Percentiles rank a stretch among this genome's conserved stretches.
Evolutionary conservation across 2,888 invertebrate species (phyloP).

Genomic region (Drosophila infuscata): DNA sequence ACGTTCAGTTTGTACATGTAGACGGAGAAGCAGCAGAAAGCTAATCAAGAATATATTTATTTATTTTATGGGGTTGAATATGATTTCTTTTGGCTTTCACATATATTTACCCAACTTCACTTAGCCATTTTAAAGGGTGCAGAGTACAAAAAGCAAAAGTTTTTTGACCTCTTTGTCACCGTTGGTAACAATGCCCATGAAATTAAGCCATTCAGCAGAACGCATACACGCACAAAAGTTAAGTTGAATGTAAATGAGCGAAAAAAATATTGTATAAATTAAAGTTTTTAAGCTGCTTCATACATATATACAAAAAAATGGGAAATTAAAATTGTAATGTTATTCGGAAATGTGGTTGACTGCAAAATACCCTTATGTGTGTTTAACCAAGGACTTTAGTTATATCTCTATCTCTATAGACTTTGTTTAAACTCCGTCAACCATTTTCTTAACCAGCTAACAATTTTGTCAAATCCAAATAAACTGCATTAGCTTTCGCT

Average conservation of each 20-base stretch:
- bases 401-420: neutral
- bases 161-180: conserved; percentile 26
- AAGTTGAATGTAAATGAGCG: conserved; percentile 20
- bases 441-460: neutral
- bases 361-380: conserved; percentile 13
- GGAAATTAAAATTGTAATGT: neutral
- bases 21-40: too few relatives aligned
- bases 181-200: conserved; percentile 38
- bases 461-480: neutral
- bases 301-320: conserved; percentile 7
- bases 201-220: conserved; percentile 53
- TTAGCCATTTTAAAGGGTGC: neutral
- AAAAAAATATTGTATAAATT: conserved; percentile 43
- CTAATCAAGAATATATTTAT: neutral
- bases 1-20: neutral
- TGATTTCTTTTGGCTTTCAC: neutral
- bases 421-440: neutral
- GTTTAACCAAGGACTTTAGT: neutral
- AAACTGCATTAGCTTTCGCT: neutral
- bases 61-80: neutral
- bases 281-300: conserved; percentile 28
- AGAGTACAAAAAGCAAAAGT: neutral
- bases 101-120: neutral
- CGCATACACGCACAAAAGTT: conserved; percentile 9
- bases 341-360: neutral